phyloP scores from a whole-genome alignment of 1,140 invertebrate species.

The Listronotus bonariensis region DNA sequence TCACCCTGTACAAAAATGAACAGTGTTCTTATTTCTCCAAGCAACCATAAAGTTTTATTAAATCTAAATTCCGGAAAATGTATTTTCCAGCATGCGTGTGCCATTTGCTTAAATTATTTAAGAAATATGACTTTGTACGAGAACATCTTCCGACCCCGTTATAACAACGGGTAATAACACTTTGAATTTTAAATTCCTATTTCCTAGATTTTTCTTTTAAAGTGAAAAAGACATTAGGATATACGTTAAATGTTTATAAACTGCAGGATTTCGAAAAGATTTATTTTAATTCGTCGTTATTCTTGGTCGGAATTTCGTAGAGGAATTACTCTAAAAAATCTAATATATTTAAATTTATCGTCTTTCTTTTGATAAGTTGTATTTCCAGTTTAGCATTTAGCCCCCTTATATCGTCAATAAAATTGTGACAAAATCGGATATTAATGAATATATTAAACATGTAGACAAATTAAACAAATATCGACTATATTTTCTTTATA shows the following conservation, averaged over 20 bases:
- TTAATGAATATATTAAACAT: no score
- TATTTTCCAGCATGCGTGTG: slow-evolving; percentile 30
- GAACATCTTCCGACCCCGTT: slow-evolving; percentile 20
- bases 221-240: background rate
- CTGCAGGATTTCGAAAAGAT: slow-evolving; percentile 12
- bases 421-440: no score
- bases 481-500: no score
- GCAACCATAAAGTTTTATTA: slow-evolving; percentile 34
- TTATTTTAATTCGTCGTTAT: slow-evolving; percentile 15
- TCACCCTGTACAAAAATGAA: slow-evolving; percentile 7
- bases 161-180: slow-evolving; percentile 31
- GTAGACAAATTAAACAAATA: no score
- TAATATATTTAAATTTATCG: no score
- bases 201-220: slow-evolving; percentile 27
- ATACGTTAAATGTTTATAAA: background rate
- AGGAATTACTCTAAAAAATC: no score
- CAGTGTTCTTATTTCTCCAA: slow-evolving; percentile 24
- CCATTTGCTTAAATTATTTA: slow-evolving; percentile 35
- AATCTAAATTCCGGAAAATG: slow-evolving; percentile 17
- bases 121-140: slow-evolving; percentile 24
- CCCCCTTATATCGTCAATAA: no score
- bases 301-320: no score
- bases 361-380: no score
- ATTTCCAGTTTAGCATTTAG: no score
- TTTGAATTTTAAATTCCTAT: slow-evolving; percentile 34